Evolutionary conservation across 2,113 vertebrate genomes (phyloP).

Genomic region (Platysteira castanea): DNA sequence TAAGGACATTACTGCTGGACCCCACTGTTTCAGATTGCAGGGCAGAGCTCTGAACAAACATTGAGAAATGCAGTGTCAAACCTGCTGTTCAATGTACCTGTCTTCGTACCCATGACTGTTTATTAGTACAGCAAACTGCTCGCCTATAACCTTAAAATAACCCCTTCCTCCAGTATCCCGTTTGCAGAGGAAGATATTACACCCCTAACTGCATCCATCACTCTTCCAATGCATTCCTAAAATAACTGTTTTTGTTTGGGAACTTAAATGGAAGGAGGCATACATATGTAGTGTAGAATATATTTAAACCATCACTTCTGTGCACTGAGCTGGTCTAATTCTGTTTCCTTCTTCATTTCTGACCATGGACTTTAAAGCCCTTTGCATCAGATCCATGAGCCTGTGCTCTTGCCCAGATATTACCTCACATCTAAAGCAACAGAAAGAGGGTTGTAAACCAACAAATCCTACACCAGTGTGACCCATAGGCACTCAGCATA

Average conservation of each 20-base stretch:
- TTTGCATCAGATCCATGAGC: neutral
- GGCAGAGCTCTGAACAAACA: neutral
- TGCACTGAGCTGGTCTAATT: neutral
- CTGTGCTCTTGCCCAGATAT: neutral
- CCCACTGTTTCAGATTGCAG: neutral
- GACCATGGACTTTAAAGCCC: neutral
- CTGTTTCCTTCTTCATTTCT: conserved; percentile 35
- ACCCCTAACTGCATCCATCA: neutral
- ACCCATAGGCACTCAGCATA: neutral
- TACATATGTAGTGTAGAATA: neutral
- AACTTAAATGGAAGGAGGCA: neutral
- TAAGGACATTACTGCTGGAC: neutral
- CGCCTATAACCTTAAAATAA: neutral
- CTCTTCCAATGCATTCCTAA: neutral
- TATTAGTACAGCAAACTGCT: neutral
- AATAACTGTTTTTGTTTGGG: neutral
- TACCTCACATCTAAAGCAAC: neutral
- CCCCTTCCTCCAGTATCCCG: neutral
- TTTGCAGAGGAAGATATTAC: conserved; percentile 12
- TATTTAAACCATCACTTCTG: conserved; percentile 42
- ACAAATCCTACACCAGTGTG: neutral
- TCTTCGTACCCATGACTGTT: neutral
- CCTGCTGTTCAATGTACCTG: neutral
- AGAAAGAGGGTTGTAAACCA: neutral
- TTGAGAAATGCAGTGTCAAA: neutral